Evolutionary conservation across 2,797 vertebrate genomes (phyloP).

Genomic region (Platalea minor): DNA sequence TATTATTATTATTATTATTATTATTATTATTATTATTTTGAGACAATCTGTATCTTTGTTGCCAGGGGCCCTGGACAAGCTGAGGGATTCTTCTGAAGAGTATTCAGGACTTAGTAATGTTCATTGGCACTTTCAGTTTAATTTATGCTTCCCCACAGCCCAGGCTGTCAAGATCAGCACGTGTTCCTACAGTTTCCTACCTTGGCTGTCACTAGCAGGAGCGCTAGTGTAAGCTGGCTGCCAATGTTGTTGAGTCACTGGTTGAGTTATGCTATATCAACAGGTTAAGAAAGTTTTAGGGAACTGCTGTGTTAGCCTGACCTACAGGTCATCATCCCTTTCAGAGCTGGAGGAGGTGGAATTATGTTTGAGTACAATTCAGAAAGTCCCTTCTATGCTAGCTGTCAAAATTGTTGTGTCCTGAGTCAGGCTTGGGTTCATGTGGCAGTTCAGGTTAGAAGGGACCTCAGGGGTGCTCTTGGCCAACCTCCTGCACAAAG

Average conservation of each 20-base stretch:
- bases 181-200: background rate
- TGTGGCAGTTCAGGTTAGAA: background rate
- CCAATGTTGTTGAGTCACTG: background rate
- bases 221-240: background rate
- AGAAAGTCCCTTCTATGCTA: background rate
- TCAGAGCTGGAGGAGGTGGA: background rate
- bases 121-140: background rate
- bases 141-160: background rate
- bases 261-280: background rate
- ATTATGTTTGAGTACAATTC: background rate
- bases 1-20: too few relatives aligned
- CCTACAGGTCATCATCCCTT: background rate
- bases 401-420: background rate
- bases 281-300: background rate
- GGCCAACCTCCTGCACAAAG: background rate
- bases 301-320: background rate
- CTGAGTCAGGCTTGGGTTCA: background rate
- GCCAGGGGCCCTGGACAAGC: background rate
- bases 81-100: background rate
- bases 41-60: background rate
- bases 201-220: background rate
- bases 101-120: background rate
- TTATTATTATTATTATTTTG: background rate
- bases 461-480: background rate
- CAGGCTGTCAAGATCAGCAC: background rate